A percentile compares a stretch with the other conserved stretches of the same genome.
phyloP scores from a whole-genome alignment of 2,113 vertebrate genomes.

The Naja naja region DNA sequence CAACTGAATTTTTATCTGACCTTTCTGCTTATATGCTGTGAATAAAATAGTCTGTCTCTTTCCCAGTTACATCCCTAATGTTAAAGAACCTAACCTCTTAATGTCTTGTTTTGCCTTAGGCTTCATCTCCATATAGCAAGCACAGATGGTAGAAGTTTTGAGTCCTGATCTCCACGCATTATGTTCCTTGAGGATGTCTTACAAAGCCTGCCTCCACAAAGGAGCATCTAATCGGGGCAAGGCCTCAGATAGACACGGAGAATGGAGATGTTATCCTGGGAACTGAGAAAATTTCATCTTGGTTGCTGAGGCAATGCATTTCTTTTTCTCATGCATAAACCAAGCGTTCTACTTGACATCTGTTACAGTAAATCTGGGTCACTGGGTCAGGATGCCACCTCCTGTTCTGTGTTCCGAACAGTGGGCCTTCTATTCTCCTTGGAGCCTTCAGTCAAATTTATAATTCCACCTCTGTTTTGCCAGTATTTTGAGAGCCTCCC shows the following conservation, averaged over 20 bases:
- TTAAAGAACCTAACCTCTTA: not conserved
- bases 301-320: not conserved
- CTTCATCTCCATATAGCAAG: conserved; percentile 67
- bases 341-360: conserved; percentile 6
- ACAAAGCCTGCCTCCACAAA: conserved; percentile 5
- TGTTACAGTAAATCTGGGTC: not conserved
- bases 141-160: conserved; percentile 64
- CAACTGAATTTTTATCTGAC: not conserved
- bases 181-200: conserved; percentile 26
- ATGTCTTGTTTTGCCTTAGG: conserved; percentile 61
- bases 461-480: conserved; percentile 1
- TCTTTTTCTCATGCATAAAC: not conserved
- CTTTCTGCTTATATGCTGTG: not conserved
- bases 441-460: conserved; percentile 15
- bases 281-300: not conserved
- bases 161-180: not conserved
- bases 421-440: not conserved
- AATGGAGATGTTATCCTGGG: conserved; percentile 19
- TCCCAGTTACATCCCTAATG: not conserved
- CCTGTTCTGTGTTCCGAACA: not conserved
- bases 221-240: not conserved
- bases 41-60: not conserved
- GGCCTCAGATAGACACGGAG: not conserved
- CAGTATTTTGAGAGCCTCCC: not conserved
- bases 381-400: not conserved